Evolutionary conservation across 1,140 invertebrate genomes (phyloP), one percentile per base, ranked within the genome.

Genomic region (Musca domestica): DNA sequence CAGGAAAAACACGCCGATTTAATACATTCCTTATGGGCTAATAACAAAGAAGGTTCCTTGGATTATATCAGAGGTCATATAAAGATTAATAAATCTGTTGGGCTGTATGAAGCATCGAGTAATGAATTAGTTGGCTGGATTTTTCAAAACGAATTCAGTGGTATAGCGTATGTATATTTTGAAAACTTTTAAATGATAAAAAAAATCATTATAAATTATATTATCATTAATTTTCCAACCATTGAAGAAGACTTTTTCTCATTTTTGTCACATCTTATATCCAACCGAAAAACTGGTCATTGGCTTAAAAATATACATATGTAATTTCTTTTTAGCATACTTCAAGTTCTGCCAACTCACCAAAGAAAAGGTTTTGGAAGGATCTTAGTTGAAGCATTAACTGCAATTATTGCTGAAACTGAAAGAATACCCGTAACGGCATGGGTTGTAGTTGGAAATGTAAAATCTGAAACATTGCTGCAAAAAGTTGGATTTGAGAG

Each of bases 81-180:
- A 9, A 34, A 58, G 1, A 66, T 72, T 47, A 80, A 80, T 51
- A 67, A 68, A n/a, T 71, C 73, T 4, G 19, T 78, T 46, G 77
- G 76, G 0, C 69, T 74, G 23, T 76, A 71, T 46, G 48, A 27
- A 41, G 64, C 71, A 10, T 71, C 72, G 34, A 72, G 73, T 5
- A 71, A 74, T 17, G 67, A 52, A 46, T 56, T 80, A 52, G 66
- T 80, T 10, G 74, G 72, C 22, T 80, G 77, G 77, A 77, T 77
- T 46, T 75, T 80, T 19, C 77, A 80, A 67, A 80, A 80, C 27
- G 77, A 80, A 63, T 80, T 76, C 49, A 66, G 74, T 0, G 77
- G 77, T 1, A 30, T 78, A 47, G 76, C 74, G 76, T 76, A 64
- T 49, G 74, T 72, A 20, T 41, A 0, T 52, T 34, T 27, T 2